Evolutionary conservation across 2,113 vertebrate genomes (phyloP).

Genomic region (Globicephala melas): DNA sequence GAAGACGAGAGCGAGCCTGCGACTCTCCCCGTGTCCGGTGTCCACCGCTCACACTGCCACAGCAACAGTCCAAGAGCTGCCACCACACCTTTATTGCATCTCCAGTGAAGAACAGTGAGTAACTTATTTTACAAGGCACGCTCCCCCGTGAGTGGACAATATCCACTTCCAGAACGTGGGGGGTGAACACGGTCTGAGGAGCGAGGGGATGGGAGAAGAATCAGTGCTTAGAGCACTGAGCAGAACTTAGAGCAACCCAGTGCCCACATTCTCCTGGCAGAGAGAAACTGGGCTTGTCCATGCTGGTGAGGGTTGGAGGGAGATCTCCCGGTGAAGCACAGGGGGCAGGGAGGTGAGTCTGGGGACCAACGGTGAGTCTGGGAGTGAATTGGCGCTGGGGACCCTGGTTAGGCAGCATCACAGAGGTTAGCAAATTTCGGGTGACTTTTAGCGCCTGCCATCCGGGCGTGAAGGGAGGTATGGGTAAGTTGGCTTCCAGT

Average conservation of each 20-base stretch:
- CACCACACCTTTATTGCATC: conserved; percentile 54
- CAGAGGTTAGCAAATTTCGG: no score
- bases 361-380: no score
- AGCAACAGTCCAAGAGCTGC: not conserved
- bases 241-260: not conserved
- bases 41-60: not conserved
- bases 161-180: not conserved
- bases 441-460: not conserved
- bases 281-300: not conserved
- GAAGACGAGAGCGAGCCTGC: no score
- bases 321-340: not conserved
- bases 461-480: not conserved
- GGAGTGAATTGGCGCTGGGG: not conserved
- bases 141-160: not conserved
- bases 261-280: not conserved
- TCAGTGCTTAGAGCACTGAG: no score
- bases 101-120: not conserved
- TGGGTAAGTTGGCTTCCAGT: conserved; percentile 19
- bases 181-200: not conserved
- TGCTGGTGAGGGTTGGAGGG: not conserved
- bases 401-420: not conserved
- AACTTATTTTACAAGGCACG: conserved; percentile 18
- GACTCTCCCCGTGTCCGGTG: not conserved
- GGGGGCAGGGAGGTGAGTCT: not conserved
- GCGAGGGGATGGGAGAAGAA: no score